Evolutionary conservation across 1,140 invertebrate genomes (phyloP).

Genomic region (Dendroctonus valens): DNA sequence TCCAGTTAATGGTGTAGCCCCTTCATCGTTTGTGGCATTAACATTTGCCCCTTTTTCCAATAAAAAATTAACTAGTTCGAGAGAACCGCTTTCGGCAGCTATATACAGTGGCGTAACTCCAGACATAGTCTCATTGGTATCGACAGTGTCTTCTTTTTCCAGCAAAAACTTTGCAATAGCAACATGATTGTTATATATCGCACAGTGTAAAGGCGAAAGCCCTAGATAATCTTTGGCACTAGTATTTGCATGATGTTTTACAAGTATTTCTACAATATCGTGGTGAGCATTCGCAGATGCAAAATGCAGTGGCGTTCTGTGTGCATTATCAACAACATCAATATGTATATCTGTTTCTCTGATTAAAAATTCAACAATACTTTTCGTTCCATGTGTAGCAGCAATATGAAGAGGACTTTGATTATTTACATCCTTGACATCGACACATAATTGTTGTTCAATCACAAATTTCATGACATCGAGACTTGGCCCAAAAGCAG

Average conservation of each 20-base stretch:
- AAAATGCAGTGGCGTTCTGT: constrained; percentile 74
- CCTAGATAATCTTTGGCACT: constrained; percentile 12
- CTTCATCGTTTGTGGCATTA: constrained; percentile 30
- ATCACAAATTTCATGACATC: constrained; percentile 3
- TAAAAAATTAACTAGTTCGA: constrained; percentile 50
- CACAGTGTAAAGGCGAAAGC: constrained; percentile 36
- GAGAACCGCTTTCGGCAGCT: constrained; percentile 73
- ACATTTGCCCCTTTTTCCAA: constrained; percentile 28
- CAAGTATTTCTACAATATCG: constrained; percentile 65
- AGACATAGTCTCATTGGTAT: constrained; percentile 56
- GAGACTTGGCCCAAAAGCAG: not conserved
- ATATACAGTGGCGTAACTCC: constrained; percentile 41
- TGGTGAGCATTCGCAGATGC: constrained; percentile 68
- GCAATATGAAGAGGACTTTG: constrained; percentile 8
- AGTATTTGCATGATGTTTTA: constrained; percentile 51
- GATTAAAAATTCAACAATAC: not conserved
- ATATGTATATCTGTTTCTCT: constrained; percentile 52
- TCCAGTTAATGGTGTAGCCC: constrained; percentile 35
- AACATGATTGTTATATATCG: constrained; percentile 30
- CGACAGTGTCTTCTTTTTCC: constrained; percentile 31
- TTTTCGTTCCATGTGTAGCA: constrained; percentile 1
- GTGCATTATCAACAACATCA: constrained; percentile 65
- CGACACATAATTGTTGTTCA: not conserved
- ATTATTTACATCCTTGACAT: constrained; percentile 5
- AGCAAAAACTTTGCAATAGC: constrained; percentile 32